Conservation (phyloP, 2,888 invertebrate genomes). For the Pherbina coryleti region DNA sequence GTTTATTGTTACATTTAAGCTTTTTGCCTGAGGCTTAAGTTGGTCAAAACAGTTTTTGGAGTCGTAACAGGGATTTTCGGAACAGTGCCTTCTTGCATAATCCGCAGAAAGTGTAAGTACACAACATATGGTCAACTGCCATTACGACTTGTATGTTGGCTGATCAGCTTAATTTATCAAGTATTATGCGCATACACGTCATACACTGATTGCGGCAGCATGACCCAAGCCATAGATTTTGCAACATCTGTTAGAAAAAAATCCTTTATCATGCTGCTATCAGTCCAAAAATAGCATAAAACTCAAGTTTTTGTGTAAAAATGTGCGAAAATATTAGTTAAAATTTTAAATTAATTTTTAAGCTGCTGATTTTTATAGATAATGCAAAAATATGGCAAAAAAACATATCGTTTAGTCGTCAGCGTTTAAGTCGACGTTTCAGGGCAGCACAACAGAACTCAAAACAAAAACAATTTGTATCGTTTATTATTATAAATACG, state of each 20-base stretch:
- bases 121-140: not conserved
- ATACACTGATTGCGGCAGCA: not conserved
- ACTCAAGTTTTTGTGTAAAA: not conserved
- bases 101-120: not conserved
- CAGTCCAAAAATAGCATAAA: not conserved
- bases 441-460: too few species aligned
- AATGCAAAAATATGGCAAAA: constrained; percentile 11
- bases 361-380: not conserved
- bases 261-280: not conserved
- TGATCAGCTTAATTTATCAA: too few species aligned
- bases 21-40: too few species aligned
- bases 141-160: not conserved
- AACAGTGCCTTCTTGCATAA: too few species aligned
- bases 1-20: too few species aligned
- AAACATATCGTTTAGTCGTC: not conserved
- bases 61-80: too few species aligned
- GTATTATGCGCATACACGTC: not conserved
- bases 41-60: too few species aligned
- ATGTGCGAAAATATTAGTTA: not conserved
- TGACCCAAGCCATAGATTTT: not conserved
- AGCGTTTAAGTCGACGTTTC: too few species aligned
- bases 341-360: not conserved
- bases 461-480: not conserved
- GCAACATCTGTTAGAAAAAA: constrained; percentile 10
- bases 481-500: not conserved